Evolutionary conservation across 1,140 invertebrate genomes (phyloP), one percentile per base, ranked within the genome.

Genomic region (Euwallacea similis): DNA sequence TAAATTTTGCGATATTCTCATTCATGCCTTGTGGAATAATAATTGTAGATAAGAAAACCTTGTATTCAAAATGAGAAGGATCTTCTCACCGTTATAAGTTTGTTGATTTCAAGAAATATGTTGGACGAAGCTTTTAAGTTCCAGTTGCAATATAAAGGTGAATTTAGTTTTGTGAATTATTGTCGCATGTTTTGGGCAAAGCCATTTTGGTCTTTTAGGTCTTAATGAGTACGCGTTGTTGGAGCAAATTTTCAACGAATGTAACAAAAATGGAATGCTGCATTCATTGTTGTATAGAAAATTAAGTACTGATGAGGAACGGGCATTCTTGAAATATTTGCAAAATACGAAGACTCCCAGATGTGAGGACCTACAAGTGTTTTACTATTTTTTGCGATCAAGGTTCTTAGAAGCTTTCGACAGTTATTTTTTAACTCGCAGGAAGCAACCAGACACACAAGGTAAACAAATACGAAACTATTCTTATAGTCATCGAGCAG

Each of bases 111-210:
- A 6, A 79, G 79, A 62, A 76, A 79, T 43, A 76, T 80, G 77
- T 8, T 81, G 10, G 75, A 81, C 16, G 79, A 80, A 62, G 79
- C 79, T n/a, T 78, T 81, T 54, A 72, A 77, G 62, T 79, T 81
- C 62, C 69, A 75, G 63, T 71, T 74, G 13, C 73, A 75, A 46
- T 61, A 75, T 33, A 33, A 33, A 33, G 21, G 21, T 53, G 55
- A 64, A 4, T 43, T 43, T 55, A 6, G 8, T 7, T 15, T 10
- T 21, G 11, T 53, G 15, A 15, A 53, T n/a, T 9, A 53, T 53
- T 7, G 0, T 13, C 8, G 7, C 11, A 4, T 8, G 11, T 53
- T 53, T 11, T 33, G 4, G 4, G 47, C 47, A 50, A 50, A 50
- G 10, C 47, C 47, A 33, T 33, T 33, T 33, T 33, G 21, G 21